Base-by-base conservation (phyloP, 2,113 vertebrate species). In the Misgurnus anguillicaudatus region DNA sequence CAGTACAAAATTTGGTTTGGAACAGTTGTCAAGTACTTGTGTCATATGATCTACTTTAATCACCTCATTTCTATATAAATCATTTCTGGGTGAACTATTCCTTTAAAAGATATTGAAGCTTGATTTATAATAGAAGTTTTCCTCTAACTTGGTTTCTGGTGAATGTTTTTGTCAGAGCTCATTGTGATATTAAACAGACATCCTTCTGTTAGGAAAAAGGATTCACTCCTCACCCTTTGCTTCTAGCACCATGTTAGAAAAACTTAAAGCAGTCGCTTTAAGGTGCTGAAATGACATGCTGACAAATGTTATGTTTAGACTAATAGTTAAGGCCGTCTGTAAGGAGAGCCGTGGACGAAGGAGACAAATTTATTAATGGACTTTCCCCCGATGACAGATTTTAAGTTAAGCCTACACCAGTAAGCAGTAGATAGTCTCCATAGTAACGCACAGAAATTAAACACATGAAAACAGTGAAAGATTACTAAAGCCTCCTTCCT, bases 261-360 rank as follows among this genome's bases (percentile, higher is more conserved):
- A 94, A 94, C 95, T 92, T 94, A 91, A 95, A 94, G 93, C 91
- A 93, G 91, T 94, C 88, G 87, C 92, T 93, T 88, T 89, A 91
- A 96, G 94, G 94, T 96, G 95, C 92, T 82, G 85, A 91, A 90
- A 89, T 87, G 88, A 90, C 88, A 95, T 90, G 85, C 88, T 95
- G 95, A 96, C 93, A 93, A 95, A 96, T 95, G 94, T 88, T 90
- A 90, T 92, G 92, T 93, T 95, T 96, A 93, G 86, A 91, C 87
- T 94, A 92, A 90, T 90, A 88, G 89, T 85, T 87, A 91, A 93
- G 82, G 57, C 82, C 61, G 69, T 51, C 70, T 76, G 79, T 69
- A 80, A 75, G 82, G 77, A 84, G 84, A 92, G 91, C 95, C 93
- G 94, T 93, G 93, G 93, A 94, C 93, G 93, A 89, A 89, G 91